Conservation (phyloP, 1,140 invertebrate genomes). For the Lysiphlebus fabarum region DNA sequence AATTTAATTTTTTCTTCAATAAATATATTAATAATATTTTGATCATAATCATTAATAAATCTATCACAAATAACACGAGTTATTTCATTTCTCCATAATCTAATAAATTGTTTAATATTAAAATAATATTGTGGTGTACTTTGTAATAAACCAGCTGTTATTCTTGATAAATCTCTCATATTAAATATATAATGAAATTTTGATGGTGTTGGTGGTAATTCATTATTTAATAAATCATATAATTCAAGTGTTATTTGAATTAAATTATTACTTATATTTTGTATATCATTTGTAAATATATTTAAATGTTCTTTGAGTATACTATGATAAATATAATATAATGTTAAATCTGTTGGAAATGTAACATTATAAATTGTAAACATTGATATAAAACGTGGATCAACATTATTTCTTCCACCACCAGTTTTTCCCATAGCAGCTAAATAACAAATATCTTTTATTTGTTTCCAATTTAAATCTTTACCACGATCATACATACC, state of each 20-base stretch:
- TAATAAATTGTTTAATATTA: conserved; percentile 67
- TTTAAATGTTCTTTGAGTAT: conserved; percentile 76
- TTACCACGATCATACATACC: conserved; percentile 87
- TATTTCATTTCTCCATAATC: conserved; percentile 89
- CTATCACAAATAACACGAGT: conserved; percentile 81
- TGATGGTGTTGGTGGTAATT: conserved; percentile 84
- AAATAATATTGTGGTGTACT: conserved; percentile 67
- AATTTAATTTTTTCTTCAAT: conserved; percentile 54
- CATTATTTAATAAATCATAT: conserved; percentile 74
- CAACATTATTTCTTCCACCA: conserved; percentile 83
- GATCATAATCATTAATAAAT: conserved; percentile 68
- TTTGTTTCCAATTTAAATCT: conserved; percentile 83
- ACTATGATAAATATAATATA: conserved; percentile 79
- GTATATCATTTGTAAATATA: conserved; percentile 66
- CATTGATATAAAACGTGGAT: conserved; percentile 84
- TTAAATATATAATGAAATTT: conserved; percentile 96
- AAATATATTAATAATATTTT: conserved; percentile 50
- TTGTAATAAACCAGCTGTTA: conserved; percentile 75
- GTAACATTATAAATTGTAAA: conserved; percentile 84
- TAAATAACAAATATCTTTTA: conserved; percentile 78
- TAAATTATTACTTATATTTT: conserved; percentile 62
- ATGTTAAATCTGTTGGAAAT: conserved; percentile 72
- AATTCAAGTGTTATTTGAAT: conserved; percentile 76
- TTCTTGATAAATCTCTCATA: conserved; percentile 81
- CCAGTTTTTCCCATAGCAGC: conserved; percentile 80